These are phyloP conservation scores for Caenorhabditis becei DNA, from an alignment of 2,888 invertebrate genomes.

Conservation along the genomic window DNA sequence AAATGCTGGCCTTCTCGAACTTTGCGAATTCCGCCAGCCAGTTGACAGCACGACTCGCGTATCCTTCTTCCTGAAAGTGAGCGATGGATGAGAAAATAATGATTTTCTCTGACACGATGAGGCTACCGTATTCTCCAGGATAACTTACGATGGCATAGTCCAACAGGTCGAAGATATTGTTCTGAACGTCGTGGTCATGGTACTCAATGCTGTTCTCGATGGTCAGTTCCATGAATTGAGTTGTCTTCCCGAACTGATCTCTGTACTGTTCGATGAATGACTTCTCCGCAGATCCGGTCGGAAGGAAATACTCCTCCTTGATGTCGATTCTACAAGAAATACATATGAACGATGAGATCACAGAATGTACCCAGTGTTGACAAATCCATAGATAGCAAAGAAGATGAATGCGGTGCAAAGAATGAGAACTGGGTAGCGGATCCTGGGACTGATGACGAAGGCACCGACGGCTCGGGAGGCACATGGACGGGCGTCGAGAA, in stretches of 20 bases:
- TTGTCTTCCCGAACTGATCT: conserved; percentile 68
- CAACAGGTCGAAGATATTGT: conserved; percentile 62
- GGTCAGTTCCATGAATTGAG: conserved; percentile 63
- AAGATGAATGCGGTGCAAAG: conserved; percentile 75
- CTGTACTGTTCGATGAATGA: conserved; percentile 70
- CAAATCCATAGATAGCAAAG: conserved; percentile 74
- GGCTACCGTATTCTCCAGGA: no score
- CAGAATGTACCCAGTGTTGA: conserved; percentile 64
- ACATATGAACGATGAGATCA: no score
- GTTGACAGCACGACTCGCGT: conserved; percentile 76
- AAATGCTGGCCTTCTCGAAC: conserved; percentile 79
- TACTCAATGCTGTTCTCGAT: conserved; percentile 68
- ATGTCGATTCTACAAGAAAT: conserved; percentile 58
- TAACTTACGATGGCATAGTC: conserved; percentile 64
- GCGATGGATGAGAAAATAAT: neutral
- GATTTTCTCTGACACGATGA: no score
- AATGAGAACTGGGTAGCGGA: conserved; percentile 69
- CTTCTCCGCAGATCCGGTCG: conserved; percentile 57
- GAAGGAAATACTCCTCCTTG: conserved; percentile 75
- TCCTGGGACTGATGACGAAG: conserved; percentile 58
- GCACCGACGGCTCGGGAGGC: conserved; percentile 71
- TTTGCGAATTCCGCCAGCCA: conserved; percentile 80
- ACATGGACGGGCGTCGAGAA: conserved; percentile 74
- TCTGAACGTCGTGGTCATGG: conserved; percentile 59
- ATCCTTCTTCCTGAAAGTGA: conserved; percentile 73